Percentiles rank a stretch among this genome's conserved stretches.
Conservation (phyloP, 2,797 vertebrate species). For the Gambusia yucatana region DNA sequence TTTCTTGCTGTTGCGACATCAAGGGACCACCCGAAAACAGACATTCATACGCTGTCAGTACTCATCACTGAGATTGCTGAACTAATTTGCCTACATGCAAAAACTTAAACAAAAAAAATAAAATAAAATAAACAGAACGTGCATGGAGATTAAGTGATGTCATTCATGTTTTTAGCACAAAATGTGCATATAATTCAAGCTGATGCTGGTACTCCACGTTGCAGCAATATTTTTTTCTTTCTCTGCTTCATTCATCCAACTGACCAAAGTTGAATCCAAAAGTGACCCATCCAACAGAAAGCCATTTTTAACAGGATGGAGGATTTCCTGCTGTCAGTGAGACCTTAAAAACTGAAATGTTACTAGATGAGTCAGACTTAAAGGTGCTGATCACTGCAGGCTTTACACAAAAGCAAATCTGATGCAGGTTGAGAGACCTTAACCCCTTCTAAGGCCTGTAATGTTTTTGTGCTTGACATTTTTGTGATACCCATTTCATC, state of each 20-base stretch:
- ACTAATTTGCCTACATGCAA: conserved; percentile 36
- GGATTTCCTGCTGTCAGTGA: conserved; percentile 50
- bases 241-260: conserved; percentile 5
- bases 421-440: not conserved
- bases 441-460: not conserved
- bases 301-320: conserved; percentile 38
- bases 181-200: conserved; percentile 24
- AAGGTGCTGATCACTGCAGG: conserved; percentile 19
- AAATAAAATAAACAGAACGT: not conserved
- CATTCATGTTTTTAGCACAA: conserved; percentile 44
- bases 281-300: conserved; percentile 8
- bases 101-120: no score
- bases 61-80: conserved; percentile 45
- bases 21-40: conserved; percentile 49
- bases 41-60: conserved; percentile 51
- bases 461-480: conserved; percentile 1
- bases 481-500: not conserved
- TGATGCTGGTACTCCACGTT: conserved; percentile 5
- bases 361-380: conserved; percentile 29
- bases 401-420: not conserved
- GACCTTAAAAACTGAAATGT: conserved; percentile 41
- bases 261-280: conserved; percentile 12
- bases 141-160: conserved; percentile 24
- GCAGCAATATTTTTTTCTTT: conserved; percentile 9
- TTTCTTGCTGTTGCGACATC: conserved; percentile 40